Evolutionary conservation across 2,113 vertebrate species (phyloP), one percentile per base, ranked within the genome.

Genomic region (Percopsis transmontana): DNA sequence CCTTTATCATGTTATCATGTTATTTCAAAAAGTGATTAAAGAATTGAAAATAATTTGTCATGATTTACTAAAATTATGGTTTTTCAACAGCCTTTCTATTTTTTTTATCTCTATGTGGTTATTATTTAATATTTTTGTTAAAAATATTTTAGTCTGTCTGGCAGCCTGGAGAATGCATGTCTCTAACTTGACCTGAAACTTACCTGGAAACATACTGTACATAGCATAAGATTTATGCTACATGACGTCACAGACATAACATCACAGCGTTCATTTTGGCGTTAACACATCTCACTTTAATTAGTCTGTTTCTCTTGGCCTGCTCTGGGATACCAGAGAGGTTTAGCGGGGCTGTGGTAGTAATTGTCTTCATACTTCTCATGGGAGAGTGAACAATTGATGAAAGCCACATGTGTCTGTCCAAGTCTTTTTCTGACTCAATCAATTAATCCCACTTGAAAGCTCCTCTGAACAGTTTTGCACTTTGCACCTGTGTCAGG

Each of bases 401-500:
- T 67, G 38, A 77, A 73, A 60, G 48, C 52, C 48, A 51, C 23
- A n/a, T n/a, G 11, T 62, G 58, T 66, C 33, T 1, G 8, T 52
- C 54, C 24, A 44, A 41, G 38, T 55, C 16, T 77, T n/a, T 3
- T 1, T 52, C 23, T 77, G 65, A 75, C 65, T 80, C 76, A 55
- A 38, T 41, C 16, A 70, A 67, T 70, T 3, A 70, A 72, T 76
- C 55, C 33, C 19, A 39, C 51, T 41, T 48, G 52, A 68, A 73
- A 68, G 70, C 48, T 62, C 63, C 20, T 72, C 67, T 67, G 33
- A 68, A 74, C 66, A 7, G 53, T 52, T 38, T 27, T 24, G 58
- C 10, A 44, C 61, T 77, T 68, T 70, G 63, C 80, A 85, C 77
- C 79, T 83, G 80, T 23, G 50, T 62, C 38, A 77, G 54, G 62